Evolutionary conservation across 1,140 invertebrate species (phyloP), one percentile per base, ranked within the genome.

Genomic region (Doryteuthis pealeii): DNA sequence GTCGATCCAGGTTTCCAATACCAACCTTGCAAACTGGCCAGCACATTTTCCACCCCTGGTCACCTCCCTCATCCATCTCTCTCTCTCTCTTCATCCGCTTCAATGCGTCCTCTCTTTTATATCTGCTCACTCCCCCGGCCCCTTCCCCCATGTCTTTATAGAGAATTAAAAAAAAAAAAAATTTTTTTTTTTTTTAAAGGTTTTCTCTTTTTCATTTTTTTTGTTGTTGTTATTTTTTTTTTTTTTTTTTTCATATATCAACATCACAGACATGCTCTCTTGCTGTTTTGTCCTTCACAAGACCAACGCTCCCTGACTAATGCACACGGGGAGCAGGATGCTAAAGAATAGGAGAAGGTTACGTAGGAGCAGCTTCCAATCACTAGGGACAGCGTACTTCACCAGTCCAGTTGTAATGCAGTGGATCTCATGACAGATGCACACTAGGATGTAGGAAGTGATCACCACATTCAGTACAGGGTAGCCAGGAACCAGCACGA

Each of bases 391-490:
- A 4, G 93, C 93, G 83, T 94, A 95, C 14, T 94, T 93, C 71
- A 93, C 85, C 28, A 99, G 88, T 43, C 92, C 90, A 43, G 89
- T 89, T 0, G 96, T 98, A 70, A 98, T 89, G 67, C 91, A 90
- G 82, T 95, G 93, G 67, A 94, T 92, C 90, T 98, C 97, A 79
- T 98, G 96, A 28, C 95, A 94, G 32, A 94, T 91, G 84, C 95
- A 98, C 1, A 97, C 93, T 81, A 97, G 98, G 69, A 99, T 95
- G 85, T 96, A 98, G 1, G 95, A 95, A 0, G 96, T 97, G 43
- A 98, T 89, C 26, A 98, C 92, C 67, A 97, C 90, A 89, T 98
- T 98, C 2, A 91, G 80, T 6, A 96, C 94, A 15, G 96, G 96
- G 84, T 96, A 97, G 54, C 93, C 92, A 0, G 97, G 97, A 67